Conservation (phyloP, 2,113 vertebrate species). For the Oreochromis tanganicae region DNA sequence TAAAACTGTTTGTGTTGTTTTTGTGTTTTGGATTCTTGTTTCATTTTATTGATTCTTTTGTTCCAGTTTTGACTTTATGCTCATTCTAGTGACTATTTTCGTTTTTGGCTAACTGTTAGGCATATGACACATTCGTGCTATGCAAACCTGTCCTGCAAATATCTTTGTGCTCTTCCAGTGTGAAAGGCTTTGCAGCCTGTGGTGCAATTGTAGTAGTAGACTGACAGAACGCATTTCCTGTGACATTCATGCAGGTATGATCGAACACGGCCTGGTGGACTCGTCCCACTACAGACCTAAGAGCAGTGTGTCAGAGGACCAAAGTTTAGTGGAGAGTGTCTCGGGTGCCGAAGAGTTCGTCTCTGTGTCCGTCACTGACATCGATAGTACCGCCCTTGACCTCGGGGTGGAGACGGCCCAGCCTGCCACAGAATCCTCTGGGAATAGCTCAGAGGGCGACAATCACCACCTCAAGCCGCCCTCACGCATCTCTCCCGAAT, state of each 20-base stretch:
- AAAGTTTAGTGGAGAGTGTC: conserved; percentile 50
- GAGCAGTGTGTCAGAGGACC: conserved; percentile 83
- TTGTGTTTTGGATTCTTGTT: background rate
- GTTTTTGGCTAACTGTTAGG: no score
- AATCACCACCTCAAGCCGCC: conserved; percentile 74
- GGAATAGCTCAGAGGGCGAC: conserved; percentile 6
- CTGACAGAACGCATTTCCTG: rapidly evolving
- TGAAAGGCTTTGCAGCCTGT: background rate
- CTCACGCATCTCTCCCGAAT: conserved; percentile 76
- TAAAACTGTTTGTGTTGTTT: background rate
- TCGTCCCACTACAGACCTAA: conserved; percentile 88
- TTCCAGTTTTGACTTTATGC: background rate
- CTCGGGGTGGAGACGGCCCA: background rate
- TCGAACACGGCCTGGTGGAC: conserved; percentile 92
- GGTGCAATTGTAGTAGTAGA: rapidly evolving
- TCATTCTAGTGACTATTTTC: background rate
- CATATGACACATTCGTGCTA: background rate
- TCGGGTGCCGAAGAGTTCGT: conserved; percentile 65
- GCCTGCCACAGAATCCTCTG: background rate
- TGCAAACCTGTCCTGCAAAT: background rate
- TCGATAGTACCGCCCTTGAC: conserved; percentile 32
- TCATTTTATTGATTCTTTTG: background rate
- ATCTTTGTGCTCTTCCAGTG: background rate
- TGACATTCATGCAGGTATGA: conserved; percentile 77
- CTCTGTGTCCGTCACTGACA: conserved; percentile 67